Evolutionary conservation across 2,113 vertebrate genomes (phyloP).

Genomic region (Chascanopsetta lugubris): DNA sequence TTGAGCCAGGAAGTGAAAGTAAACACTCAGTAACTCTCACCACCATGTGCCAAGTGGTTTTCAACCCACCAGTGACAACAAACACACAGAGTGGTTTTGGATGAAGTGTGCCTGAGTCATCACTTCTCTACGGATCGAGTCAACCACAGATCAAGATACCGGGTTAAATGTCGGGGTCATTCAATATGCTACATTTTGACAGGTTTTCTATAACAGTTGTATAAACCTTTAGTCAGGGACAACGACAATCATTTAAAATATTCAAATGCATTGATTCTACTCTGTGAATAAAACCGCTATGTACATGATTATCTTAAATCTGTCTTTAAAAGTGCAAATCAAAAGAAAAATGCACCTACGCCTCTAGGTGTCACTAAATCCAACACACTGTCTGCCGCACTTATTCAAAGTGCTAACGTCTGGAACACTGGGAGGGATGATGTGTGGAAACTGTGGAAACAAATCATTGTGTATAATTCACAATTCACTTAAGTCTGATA

Average conservation of each 20-base stretch:
- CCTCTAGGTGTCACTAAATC: too few relatives aligned
- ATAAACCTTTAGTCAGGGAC: too few relatives aligned
- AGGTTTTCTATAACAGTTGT: too few relatives aligned
- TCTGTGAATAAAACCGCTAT: too few relatives aligned
- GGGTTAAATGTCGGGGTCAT: neutral
- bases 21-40: constrained; percentile 9
- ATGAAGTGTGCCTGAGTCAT: neutral
- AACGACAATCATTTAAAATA: too few relatives aligned
- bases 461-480: neutral
- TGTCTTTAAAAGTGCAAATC: too few relatives aligned
- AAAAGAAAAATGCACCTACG: constrained; percentile 1
- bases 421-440: neutral
- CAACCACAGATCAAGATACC: neutral
- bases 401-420: neutral
- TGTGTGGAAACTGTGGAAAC: too few relatives aligned
- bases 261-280: too few relatives aligned
- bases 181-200: too few relatives aligned
- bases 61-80: neutral
- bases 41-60: constrained; percentile 2
- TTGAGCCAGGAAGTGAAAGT: constrained; percentile 29
- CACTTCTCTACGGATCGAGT: neutral
- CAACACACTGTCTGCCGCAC: too few relatives aligned
- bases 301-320: too few relatives aligned
- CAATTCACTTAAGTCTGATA: neutral
- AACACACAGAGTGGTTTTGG: neutral